A percentile compares a stretch with the other conserved stretches of the same genome.
Evolutionary conservation across 2,888 invertebrate species (phyloP).

Genomic region (Gibbula magus): DNA sequence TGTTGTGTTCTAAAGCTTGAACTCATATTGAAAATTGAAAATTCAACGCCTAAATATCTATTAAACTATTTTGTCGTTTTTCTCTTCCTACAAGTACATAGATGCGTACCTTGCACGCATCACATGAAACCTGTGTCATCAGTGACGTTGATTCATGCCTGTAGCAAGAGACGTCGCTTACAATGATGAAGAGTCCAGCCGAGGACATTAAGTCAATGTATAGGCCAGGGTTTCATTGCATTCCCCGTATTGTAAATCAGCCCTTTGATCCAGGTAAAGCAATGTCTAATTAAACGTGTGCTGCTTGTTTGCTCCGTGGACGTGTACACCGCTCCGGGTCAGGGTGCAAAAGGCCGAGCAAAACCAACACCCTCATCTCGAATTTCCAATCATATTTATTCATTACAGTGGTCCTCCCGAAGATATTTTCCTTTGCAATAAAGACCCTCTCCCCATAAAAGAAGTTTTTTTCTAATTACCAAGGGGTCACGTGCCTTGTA

Average conservation of each 20-base stretch:
- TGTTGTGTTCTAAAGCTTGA: too few relatives aligned
- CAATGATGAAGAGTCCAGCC: not conserved
- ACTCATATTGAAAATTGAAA: too few relatives aligned
- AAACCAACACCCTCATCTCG: not conserved
- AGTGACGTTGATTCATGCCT: not conserved
- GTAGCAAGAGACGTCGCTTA: not conserved
- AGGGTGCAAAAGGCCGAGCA: not conserved
- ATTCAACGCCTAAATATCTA: too few relatives aligned
- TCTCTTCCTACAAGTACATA: too few relatives aligned
- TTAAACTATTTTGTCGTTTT: too few relatives aligned
- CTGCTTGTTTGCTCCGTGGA: not conserved
- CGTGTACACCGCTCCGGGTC: not conserved
- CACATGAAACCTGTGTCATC: not conserved
- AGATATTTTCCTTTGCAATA: too few relatives aligned
- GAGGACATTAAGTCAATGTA: not conserved
- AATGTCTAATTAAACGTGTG: conserved; percentile 19
- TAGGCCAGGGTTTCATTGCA: conserved; percentile 1
- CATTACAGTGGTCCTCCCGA: not conserved
- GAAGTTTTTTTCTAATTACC: too few relatives aligned
- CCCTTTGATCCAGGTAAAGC: conserved; percentile 11
- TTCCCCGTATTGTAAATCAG: not conserved
- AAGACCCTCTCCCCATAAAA: too few relatives aligned
- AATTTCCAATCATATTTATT: not conserved
- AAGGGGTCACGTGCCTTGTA: too few relatives aligned
- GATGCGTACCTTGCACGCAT: too few relatives aligned